Base-by-base conservation (phyloP, 1,140 invertebrate species). In the Tetragonula clypearis region DNA sequence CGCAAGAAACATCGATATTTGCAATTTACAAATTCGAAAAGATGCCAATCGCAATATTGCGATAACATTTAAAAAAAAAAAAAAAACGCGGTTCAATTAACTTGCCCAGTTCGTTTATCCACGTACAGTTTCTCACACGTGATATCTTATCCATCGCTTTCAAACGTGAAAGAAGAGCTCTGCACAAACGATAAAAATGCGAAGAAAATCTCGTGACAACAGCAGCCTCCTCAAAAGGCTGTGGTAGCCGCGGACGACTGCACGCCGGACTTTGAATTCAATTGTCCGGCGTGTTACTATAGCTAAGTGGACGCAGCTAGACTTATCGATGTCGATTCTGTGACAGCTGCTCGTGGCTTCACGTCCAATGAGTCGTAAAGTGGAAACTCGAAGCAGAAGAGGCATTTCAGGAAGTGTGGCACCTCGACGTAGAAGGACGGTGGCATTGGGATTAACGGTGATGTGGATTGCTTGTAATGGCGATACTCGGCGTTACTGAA, bases 341-440 rank as follows among this genome's bases (percentile, higher is more conserved):
- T 97, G 62, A 97, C 96, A 77, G 96, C 96, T 8, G 96, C 95
- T 1, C 96, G 94, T 21, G 96, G 96, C 75, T 97, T 97, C 3
- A 96, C 96, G 53, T 96, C 95, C 79, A 97, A 95, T 21, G 97
- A 97, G 90, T 98, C 96, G 92, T 98, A 98, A 41, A 98, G 95
- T 1, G 98, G 98, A 92, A 97, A 98, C 92, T 99, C 98, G 92
- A 98, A 98, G 92, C 98, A 98, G 23, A 98, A 92, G 8, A 98
- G 94, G 89, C 97, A 98, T 93, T 98, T 98, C 15, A 99, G 92
- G 75, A 97, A 97, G 88, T 95, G 95, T 15, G 98, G 98, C 14
- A 98, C 97, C 93, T 98, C 97, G 1, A 96, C 96, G 93, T 98
- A 99, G 71, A 98, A 96, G 4, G 96, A 95, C 0, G 98, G 97